A percentile compares a stretch with the other conserved stretches of the same genome.
These are phyloP conservation scores for Phengaris alcon DNA, from an alignment of 2,888 invertebrate genomes.

Conservation along the genomic window DNA sequence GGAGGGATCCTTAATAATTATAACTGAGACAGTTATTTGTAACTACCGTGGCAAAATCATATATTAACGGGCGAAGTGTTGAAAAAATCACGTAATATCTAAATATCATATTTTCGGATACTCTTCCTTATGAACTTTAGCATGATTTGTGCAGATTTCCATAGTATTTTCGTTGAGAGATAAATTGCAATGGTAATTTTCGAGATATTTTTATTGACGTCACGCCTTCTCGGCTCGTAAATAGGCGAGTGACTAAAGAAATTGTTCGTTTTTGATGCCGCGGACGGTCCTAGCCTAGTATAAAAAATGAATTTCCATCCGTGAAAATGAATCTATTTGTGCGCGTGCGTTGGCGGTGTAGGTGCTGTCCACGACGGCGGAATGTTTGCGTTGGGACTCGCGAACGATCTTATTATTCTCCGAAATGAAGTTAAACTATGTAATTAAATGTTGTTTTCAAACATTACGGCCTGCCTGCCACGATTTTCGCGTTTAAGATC, in stretches of 20 bases:
- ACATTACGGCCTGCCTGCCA: conserved; percentile 42
- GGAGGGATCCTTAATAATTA: neutral
- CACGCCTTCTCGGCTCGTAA: conserved; percentile 52
- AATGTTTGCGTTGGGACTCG: conserved; percentile 72
- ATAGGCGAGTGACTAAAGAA: conserved; percentile 52
- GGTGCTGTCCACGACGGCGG: conserved; percentile 61
- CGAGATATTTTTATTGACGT: conserved; percentile 37
- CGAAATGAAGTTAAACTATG: conserved; percentile 59
- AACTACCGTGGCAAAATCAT: neutral
- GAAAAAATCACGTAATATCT: neutral
- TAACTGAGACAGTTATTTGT: neutral
- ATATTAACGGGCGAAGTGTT: conserved; percentile 7
- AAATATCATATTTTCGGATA: neutral
- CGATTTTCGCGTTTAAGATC: conserved; percentile 27
- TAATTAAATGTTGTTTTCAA: conserved; percentile 54
- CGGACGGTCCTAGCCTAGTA: conserved; percentile 48
- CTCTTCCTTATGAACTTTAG: neutral
- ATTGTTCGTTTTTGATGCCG: conserved; percentile 48
- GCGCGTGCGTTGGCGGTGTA: conserved; percentile 64
- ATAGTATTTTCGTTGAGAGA: conserved; percentile 4
- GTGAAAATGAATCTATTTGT: conserved; percentile 71
- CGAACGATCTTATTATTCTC: conserved; percentile 69
- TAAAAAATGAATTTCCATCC: conserved; percentile 67
- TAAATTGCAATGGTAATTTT: no score
- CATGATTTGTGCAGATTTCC: conserved; percentile 26